Percentiles rank a stretch among this genome's conserved stretches.
These are phyloP conservation scores for Platorchestia sp. DNA, from an alignment of 1,140 invertebrate genomes.

Conservation along the genomic window DNA sequence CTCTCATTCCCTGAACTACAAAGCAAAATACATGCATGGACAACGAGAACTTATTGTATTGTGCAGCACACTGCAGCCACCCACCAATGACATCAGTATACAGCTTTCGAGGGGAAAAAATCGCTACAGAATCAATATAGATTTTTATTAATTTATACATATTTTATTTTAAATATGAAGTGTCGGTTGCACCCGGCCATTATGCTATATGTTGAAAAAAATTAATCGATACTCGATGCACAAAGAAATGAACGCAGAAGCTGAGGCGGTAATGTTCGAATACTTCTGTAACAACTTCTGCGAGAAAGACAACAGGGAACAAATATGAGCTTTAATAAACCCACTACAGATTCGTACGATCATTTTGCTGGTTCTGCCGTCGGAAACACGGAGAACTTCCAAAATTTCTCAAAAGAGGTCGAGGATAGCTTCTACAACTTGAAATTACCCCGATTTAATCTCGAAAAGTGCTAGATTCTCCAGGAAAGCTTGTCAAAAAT, in stretches of 20 bases:
- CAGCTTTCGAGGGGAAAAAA: background rate
- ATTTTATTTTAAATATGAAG: background rate
- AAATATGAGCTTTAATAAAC: background rate
- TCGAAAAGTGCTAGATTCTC: background rate
- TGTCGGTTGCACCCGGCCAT: too few species aligned
- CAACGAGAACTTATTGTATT: background rate
- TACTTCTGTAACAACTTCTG: background rate
- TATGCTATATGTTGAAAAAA: background rate
- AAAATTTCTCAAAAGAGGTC: too few species aligned
- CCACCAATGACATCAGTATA: background rate
- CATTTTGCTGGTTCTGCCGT: too few species aligned
- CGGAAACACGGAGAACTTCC: too few species aligned
- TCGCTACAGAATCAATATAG: background rate
- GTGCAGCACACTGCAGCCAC: too few species aligned
- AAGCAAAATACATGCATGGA: background rate
- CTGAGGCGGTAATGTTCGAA: background rate
- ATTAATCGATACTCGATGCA: too few species aligned
- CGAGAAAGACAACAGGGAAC: background rate
- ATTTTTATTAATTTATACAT: background rate
- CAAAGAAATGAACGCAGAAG: background rate
- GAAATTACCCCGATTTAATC: background rate
- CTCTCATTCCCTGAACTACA: background rate
- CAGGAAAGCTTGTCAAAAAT: background rate
- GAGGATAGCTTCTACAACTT: background rate
- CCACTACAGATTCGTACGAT: background rate